Evolutionary conservation across 2,888 invertebrate species (phyloP), one percentile per base, ranked within the genome.

Genomic region (Herminia tarsipennalis): DNA sequence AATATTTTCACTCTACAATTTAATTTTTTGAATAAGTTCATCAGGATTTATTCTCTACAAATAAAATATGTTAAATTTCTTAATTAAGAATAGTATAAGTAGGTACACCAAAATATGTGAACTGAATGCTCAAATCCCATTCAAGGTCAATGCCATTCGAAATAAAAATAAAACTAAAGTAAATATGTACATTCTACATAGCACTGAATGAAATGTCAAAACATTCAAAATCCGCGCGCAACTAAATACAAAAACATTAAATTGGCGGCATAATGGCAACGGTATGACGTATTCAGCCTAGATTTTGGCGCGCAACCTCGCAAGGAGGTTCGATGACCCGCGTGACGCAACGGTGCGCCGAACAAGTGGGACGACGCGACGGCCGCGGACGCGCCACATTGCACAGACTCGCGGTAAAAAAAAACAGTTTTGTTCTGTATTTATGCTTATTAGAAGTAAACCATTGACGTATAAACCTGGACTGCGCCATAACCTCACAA

Each of bases 301-400:
- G 50, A 54, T 70, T 66, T 66, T 49, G 64, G 50, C 48, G 54
- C 44, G 55, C 60, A 66, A 62, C 70, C 70, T 66, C 67, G 57
- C 58, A 58, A 53, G 59, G 59, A 45, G 58, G 75, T 74, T 81
- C 76, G 73, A 64, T 66, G 71, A 69, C 74, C 75, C 63, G 44
- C 56, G 62, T 81, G 81, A 81, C 73, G 82, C 68, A 81, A 80
- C 72, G 67, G 43, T 51, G 64, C 62, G 41, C 36, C 56, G 72
- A 57, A 57, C 73, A 82, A 78, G 77, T 81, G 48, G 80, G 57
- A 66, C 75, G 64, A 69, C 56, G 69, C 75, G 64, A 69, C 56
- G 69, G 34, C 65, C 40, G 28, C 28, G 12, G 35, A 17, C 73
- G 69, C 58, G 66, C 56, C 44, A 60, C 65, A 47, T 56, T n/a